These are phyloP conservation scores for Hetaerina americana DNA, from an alignment of 1,140 invertebrate genomes.

Conservation along the genomic window DNA sequence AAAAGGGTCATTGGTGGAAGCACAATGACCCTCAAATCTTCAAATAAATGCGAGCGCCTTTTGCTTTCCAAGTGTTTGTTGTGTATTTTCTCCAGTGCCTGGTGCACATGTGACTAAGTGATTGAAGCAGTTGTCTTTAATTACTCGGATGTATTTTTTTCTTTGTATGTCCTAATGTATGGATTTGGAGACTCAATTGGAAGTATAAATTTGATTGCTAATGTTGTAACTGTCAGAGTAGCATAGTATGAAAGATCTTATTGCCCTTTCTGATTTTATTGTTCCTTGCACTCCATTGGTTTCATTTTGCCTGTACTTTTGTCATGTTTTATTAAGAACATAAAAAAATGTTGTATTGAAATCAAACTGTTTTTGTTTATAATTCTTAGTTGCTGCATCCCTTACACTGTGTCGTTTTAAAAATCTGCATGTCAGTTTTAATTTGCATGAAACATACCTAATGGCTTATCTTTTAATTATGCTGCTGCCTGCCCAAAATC, in stretches of 20 bases:
- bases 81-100: background rate
- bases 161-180: background rate
- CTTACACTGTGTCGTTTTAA: background rate
- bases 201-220: background rate
- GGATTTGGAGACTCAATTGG: background rate
- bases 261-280: background rate
- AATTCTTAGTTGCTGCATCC: background rate
- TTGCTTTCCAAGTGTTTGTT: background rate
- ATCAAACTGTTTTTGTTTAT: background rate
- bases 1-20: background rate
- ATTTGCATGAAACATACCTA: background rate
- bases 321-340: background rate
- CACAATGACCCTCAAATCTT: background rate
- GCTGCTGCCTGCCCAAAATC: background rate
- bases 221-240: background rate
- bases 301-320: background rate
- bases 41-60: background rate
- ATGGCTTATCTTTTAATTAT: background rate
- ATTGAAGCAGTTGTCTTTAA: background rate
- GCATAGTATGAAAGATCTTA: background rate
- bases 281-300: background rate
- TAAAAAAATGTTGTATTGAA: constrained; percentile 1
- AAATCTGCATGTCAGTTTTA: background rate
- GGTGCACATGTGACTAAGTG: background rate
- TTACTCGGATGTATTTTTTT: background rate